These are phyloP conservation scores for Acyrthosiphon pisum DNA, from an alignment of 1,140 invertebrate genomes.

Conservation along the genomic window DNA sequence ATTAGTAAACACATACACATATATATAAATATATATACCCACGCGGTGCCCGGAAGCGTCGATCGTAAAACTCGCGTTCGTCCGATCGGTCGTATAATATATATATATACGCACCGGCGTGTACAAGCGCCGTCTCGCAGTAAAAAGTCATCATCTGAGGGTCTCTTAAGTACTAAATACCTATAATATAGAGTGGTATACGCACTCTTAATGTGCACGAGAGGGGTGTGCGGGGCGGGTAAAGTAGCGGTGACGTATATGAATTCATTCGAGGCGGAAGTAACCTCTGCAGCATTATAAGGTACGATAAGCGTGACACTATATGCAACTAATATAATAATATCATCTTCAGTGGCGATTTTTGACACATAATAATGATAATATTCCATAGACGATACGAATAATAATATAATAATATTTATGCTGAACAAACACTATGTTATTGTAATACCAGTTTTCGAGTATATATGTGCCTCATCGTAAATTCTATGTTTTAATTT, in stretches of 20 bases:
- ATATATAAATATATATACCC: too few species aligned
- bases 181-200: background rate
- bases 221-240: background rate
- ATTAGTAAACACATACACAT: background rate
- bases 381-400: too few species aligned
- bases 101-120: background rate
- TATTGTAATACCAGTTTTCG: too few species aligned
- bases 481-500: background rate
- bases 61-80: constrained; percentile 43
- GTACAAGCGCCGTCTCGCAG: background rate
- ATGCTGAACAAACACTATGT: too few species aligned
- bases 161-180: background rate
- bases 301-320: too few species aligned
- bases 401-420: too few species aligned
- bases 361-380: too few species aligned
- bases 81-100: constrained; percentile 34
- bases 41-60: constrained; percentile 25
- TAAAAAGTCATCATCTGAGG: background rate
- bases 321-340: too few species aligned
- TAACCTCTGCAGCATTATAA: background rate
- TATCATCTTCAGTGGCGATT: too few species aligned
- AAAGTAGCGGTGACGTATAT: background rate
- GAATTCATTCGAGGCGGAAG: background rate
- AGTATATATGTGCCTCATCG: too few species aligned
- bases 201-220: background rate